Evolutionary conservation across 2,888 invertebrate genomes (phyloP), one percentile per base, ranked within the genome.

Genomic region (Pinctada fucata): DNA sequence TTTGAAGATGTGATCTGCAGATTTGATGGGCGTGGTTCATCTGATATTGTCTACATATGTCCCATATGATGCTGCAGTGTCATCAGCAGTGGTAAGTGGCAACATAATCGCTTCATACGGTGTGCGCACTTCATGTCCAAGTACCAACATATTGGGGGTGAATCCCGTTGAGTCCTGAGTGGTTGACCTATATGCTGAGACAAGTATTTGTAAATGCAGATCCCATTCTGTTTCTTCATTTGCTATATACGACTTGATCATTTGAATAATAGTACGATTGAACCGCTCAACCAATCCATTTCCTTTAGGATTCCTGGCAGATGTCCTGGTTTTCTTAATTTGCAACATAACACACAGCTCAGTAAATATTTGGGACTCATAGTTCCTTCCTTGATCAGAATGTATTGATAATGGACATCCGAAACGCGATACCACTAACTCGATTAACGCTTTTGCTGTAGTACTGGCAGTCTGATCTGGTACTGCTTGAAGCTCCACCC

Each of bases 371-470:
- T 10, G 16, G 31, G 71, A 76, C 47, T 79, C 79, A 51, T 67
- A 83, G 65, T 79, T 82, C 3, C 76, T 48, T 48, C 83, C 83
- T 67, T 80, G 81, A 45, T 83, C 83, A 31, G 75, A 73, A 51
- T 83, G 83, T n/a, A 83, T 31, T 10, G 50, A 68, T 10, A 78
- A 50, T 31, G 79, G 78, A 64, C 58, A 49, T 6, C 81, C 81
- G 69, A 64, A 82, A 8, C 83, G 5, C 16, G 70, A 31, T 50
- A 84, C 72, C 6, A 83, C 75, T 75, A 81, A 83, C 72, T 81
- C 81, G n/a, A 84, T 31, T 1, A 66, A 66, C n/a, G 13, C 52
- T 52, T n/a, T 10, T 2, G 76, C 76, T 10, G 58, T 58, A 5
- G 69, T 63, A 8, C 45, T 67, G 6, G 75, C 75, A 31, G 76